Percentiles rank a stretch among this genome's conserved stretches.
These are phyloP conservation scores for Diploscapter pachys DNA, from an alignment of 1,140 invertebrate species.

Conservation along the genomic window DNA sequence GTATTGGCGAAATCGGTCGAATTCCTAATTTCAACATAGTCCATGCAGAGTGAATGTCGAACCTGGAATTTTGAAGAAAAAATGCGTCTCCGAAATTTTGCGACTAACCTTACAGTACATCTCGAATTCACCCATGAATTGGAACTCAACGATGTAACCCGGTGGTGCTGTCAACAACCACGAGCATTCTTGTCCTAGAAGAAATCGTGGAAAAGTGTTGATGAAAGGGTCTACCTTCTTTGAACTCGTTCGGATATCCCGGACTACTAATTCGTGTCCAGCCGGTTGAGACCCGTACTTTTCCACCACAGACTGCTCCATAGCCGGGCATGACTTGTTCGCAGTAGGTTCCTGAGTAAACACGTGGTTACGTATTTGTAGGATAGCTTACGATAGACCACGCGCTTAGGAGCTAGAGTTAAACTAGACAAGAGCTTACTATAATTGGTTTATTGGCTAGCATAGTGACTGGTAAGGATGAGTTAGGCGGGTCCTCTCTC, in stretches of 20 bases:
- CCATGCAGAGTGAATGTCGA: constrained; percentile 56
- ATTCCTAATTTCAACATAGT: constrained; percentile 57
- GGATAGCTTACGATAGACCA: no score
- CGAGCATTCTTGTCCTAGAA: constrained; percentile 53
- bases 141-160: constrained; percentile 51
- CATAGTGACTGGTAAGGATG: no score
- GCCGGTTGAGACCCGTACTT: constrained; percentile 41
- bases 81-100: not conserved
- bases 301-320: constrained; percentile 54
- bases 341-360: constrained; percentile 33
- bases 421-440: no score
- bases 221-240: constrained; percentile 41
- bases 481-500: no score
- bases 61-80: no score
- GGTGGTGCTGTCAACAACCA: constrained; percentile 53
- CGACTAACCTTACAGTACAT: constrained; percentile 57
- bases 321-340: constrained; percentile 59
- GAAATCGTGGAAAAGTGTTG: no score
- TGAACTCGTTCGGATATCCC: constrained; percentile 53
- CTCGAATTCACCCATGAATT: constrained; percentile 57
- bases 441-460: no score
- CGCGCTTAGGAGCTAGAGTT: no score
- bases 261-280: constrained; percentile 50
- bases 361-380: no score
- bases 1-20: constrained; percentile 59